A percentile compares a stretch with the other conserved stretches of the same genome.
phyloP scores from a whole-genome alignment of 1,140 invertebrate species.

The Zaprionus taronus region DNA sequence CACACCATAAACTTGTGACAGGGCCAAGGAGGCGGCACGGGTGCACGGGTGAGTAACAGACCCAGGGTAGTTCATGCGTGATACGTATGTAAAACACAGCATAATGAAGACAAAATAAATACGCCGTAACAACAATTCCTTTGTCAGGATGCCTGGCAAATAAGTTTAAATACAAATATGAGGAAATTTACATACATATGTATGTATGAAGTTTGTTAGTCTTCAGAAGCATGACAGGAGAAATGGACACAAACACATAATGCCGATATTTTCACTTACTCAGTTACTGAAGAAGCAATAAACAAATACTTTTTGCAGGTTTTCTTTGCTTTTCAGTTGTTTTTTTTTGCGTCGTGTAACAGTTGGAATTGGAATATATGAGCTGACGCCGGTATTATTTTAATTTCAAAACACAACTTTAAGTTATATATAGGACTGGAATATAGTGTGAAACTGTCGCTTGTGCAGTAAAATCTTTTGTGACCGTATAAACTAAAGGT shows the following conservation, averaged over 20 bases:
- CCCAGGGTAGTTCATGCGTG: slow-evolving; percentile 42
- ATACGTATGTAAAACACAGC: slow-evolving; percentile 14
- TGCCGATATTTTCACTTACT: slow-evolving; percentile 29
- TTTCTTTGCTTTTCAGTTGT: neutral
- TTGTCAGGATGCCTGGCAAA: slow-evolving; percentile 8
- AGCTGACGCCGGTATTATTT: neutral
- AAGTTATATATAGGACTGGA: neutral
- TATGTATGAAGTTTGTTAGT: neutral
- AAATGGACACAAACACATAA: slow-evolving; percentile 16
- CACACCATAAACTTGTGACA: slow-evolving; percentile 25
- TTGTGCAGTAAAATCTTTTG: neutral
- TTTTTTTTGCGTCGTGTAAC: slow-evolving; percentile 1
- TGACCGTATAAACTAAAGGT: neutral
- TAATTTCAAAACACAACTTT: neutral
- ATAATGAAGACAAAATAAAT: slow-evolving; percentile 47
- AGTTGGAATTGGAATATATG: neutral
- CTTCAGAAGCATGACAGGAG: neutral
- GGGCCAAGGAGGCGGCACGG: neutral
- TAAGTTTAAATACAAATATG: slow-evolving; percentile 6
- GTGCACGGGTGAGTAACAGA: slow-evolving; percentile 32
- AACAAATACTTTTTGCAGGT: neutral
- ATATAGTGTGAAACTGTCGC: neutral
- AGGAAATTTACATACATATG: neutral
- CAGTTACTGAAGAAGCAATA: neutral
- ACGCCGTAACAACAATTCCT: slow-evolving; percentile 27